phyloP scores from a whole-genome alignment of 2,888 invertebrate species.

The Orthonevra nobilis region DNA sequence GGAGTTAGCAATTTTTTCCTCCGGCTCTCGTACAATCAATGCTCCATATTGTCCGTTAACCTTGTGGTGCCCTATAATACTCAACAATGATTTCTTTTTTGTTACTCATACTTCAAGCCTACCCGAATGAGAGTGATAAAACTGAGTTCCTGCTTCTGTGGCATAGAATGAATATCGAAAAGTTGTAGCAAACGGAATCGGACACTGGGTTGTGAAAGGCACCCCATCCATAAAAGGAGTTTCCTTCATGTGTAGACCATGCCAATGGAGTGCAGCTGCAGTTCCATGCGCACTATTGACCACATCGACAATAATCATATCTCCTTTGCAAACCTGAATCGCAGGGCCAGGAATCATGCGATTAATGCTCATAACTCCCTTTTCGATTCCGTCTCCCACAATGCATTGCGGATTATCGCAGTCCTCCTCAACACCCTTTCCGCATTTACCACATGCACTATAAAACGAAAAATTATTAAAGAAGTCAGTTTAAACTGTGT shows the following conservation, averaged over 20 bases:
- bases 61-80: conserved; percentile 84
- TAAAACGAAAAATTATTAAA: conserved; percentile 8
- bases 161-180: conserved; percentile 87
- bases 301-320: conserved; percentile 89
- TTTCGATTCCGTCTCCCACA: conserved; percentile 80
- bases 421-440: conserved; percentile 76
- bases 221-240: conserved; percentile 93
- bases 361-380: conserved; percentile 80
- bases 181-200: conserved; percentile 86
- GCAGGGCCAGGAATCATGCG: conserved; percentile 81
- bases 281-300: conserved; percentile 88
- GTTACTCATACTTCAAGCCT: no score
- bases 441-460: conserved; percentile 81
- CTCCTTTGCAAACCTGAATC: conserved; percentile 88
- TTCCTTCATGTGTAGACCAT: conserved; percentile 88
- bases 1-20: conserved; percentile 82
- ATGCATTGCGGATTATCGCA: conserved; percentile 81
- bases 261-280: conserved; percentile 93
- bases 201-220: conserved; percentile 90
- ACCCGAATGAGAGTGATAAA: conserved; percentile 87
- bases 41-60: conserved; percentile 90
- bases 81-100: no score
- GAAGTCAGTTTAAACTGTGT: not conserved
- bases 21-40: conserved; percentile 85
- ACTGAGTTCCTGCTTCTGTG: conserved; percentile 88